These are phyloP conservation scores for Pogoniulus pusillus DNA, from an alignment of 2,797 vertebrate species.

Conservation along the genomic window DNA sequence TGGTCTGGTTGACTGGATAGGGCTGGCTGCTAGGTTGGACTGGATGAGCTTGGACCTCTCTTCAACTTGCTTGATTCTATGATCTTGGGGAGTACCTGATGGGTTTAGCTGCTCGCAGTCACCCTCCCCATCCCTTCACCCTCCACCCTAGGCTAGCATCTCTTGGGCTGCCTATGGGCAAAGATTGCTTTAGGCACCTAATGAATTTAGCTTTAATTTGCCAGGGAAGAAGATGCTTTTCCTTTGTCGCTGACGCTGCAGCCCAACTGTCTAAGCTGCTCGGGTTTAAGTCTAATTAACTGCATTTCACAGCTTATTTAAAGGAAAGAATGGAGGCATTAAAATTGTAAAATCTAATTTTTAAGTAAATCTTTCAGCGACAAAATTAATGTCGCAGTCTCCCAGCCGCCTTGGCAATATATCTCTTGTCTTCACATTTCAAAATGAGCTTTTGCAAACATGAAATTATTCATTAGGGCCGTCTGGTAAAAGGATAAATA, in stretches of 20 bases:
- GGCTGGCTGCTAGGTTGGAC: too few species aligned
- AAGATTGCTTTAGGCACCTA: constrained; percentile 54
- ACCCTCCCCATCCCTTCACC: too few species aligned
- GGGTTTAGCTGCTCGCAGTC: background rate
- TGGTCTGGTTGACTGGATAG: too few species aligned
- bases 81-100: accelerated
- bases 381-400: constrained; percentile 80
- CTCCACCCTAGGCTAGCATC: background rate
- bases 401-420: constrained; percentile 79
- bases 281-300: constrained; percentile 85
- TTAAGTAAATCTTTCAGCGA: constrained; percentile 85
- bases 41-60: too few species aligned
- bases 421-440: constrained; percentile 83
- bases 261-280: constrained; percentile 80
- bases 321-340: constrained; percentile 85
- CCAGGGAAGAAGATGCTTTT: constrained; percentile 80
- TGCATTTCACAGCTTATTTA: constrained; percentile 85
- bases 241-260: constrained; percentile 80
- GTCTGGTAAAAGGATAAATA: constrained; percentile 82
- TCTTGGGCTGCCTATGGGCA: background rate
- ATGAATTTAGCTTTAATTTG: constrained; percentile 81
- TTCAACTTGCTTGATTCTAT: too few species aligned
- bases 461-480: constrained; percentile 85
- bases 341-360: constrained; percentile 86
- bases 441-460: constrained; percentile 84